A percentile compares a stretch with the other conserved stretches of the same genome.
Conservation (phyloP, 2,888 invertebrate species). For the Chouioia cunea region DNA sequence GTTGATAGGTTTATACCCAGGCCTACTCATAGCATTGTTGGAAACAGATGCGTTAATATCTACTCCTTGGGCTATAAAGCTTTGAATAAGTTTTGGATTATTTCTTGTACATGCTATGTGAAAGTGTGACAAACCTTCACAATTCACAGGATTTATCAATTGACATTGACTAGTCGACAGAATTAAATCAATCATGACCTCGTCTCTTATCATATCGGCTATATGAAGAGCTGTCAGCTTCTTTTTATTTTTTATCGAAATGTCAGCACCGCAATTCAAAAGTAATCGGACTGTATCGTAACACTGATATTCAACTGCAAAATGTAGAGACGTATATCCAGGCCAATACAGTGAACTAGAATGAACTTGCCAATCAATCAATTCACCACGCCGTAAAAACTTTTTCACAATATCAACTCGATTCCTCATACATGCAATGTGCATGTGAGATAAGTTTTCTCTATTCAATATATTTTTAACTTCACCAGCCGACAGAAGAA, state of each 20-base stretch:
- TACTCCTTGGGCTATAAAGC: conserved; percentile 9
- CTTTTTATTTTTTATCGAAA: conserved; percentile 7
- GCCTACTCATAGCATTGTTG: conserved; percentile 11
- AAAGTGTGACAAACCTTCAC: conserved; percentile 27
- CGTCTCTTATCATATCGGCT: conserved; percentile 5
- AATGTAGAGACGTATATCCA: conserved; percentile 24
- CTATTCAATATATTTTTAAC: neutral
- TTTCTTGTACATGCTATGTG: conserved; percentile 29
- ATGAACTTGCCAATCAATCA: conserved; percentile 14
- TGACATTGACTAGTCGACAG: conserved; percentile 11
- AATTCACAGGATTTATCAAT: conserved; percentile 17
- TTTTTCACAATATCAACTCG: conserved; percentile 17
- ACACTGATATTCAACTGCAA: conserved; percentile 25
- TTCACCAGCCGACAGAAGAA: conserved; percentile 5
- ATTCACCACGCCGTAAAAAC: conserved; percentile 8
- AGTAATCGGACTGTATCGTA: conserved; percentile 24
- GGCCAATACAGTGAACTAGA: conserved; percentile 3
- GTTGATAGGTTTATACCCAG: conserved; percentile 8
- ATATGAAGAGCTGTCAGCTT: conserved; percentile 22
- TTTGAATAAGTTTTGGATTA: conserved; percentile 5
- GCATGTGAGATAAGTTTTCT: conserved; percentile 25
- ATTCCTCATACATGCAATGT: conserved; percentile 27
- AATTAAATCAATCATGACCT: conserved; percentile 14
- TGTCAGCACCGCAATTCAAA: conserved; percentile 26
- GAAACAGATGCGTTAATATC: conserved; percentile 18